Percentiles rank a stretch among this genome's conserved stretches.
Evolutionary conservation across 2,113 vertebrate species (phyloP).

Genomic region (Calyptommatus sinebrachiatus): DNA sequence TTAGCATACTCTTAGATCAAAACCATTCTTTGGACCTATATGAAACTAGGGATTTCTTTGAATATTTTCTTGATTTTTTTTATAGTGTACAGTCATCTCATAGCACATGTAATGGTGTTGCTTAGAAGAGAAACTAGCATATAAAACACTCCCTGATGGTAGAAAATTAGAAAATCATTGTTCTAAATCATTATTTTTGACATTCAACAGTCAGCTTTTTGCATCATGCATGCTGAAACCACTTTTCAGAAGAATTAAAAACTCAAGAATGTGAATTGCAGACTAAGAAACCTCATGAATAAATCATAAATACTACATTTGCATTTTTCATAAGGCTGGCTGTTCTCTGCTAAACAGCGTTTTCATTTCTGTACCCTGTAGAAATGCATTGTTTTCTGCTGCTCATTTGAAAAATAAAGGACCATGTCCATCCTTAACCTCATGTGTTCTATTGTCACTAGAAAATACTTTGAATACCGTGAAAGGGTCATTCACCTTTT

Average conservation of each 20-base stretch:
- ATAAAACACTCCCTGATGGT: neutral
- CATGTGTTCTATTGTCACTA: neutral
- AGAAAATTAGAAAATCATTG: conserved; percentile 3
- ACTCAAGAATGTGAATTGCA: conserved; percentile 10
- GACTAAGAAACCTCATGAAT: conserved; percentile 22
- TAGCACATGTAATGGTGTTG: neutral
- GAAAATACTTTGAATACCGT: neutral
- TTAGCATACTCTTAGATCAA: neutral
- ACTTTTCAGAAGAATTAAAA: conserved; percentile 5
- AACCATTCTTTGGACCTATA: neutral
- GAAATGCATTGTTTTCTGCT: conserved; percentile 20
- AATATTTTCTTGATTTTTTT: neutral
- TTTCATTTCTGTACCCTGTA: conserved; percentile 14
- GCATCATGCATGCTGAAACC: neutral
- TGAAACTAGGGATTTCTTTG: neutral
- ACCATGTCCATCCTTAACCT: conserved; percentile 3
- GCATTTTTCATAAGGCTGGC: conserved; percentile 15
- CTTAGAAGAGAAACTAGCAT: neutral
- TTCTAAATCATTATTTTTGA: conserved; percentile 6
- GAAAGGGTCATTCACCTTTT: conserved; percentile 4
- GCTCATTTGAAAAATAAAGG: neutral
- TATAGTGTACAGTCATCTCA: neutral
- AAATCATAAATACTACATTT: conserved; percentile 26
- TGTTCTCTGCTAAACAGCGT: conserved; percentile 20
- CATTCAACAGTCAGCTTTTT: neutral